A percentile compares a stretch with the other conserved stretches of the same genome.
Conservation (phyloP, 2,797 vertebrate genomes). For the Schizopygopsis pylzovi region DNA sequence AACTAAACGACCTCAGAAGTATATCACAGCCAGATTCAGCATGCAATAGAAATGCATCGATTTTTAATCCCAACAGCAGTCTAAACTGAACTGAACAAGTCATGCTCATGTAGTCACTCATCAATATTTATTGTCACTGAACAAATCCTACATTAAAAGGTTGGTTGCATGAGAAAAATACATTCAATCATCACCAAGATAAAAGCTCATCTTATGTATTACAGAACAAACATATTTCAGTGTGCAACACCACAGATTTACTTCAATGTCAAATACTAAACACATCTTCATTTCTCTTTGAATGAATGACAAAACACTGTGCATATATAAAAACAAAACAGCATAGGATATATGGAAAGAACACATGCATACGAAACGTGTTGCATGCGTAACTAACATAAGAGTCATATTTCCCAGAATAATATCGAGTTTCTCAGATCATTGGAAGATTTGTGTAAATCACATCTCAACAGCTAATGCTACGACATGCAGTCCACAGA, state of each 20-base stretch:
- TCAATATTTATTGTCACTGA: slow-evolving; percentile 22
- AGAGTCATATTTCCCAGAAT: background rate
- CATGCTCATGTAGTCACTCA: background rate
- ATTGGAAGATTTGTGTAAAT: slow-evolving; percentile 11
- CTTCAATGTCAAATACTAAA: slow-evolving; percentile 9
- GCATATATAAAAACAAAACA: slow-evolving; percentile 7
- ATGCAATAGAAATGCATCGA: background rate
- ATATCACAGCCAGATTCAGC: background rate
- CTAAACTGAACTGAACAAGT: background rate
- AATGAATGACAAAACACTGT: background rate
- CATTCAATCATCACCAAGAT: background rate
- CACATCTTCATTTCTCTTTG: background rate
- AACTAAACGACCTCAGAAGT: background rate
- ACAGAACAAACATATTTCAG: slow-evolving; percentile 20
- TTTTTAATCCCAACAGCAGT: background rate
- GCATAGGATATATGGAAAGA: slow-evolving; percentile 1
- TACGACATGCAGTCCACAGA: background rate
- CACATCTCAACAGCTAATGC: background rate
- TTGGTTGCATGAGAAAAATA: slow-evolving; percentile 30
- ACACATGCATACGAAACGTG: background rate
- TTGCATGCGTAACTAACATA: slow-evolving; percentile 17
- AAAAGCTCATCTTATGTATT: background rate
- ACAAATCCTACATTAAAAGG: slow-evolving; percentile 18
- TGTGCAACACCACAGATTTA: background rate
- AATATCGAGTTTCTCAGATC: slow-evolving; percentile 11